Evolutionary conservation across 2,113 vertebrate species (phyloP), one percentile per base, ranked within the genome.

Genomic region (Erythrocebus patas): DNA sequence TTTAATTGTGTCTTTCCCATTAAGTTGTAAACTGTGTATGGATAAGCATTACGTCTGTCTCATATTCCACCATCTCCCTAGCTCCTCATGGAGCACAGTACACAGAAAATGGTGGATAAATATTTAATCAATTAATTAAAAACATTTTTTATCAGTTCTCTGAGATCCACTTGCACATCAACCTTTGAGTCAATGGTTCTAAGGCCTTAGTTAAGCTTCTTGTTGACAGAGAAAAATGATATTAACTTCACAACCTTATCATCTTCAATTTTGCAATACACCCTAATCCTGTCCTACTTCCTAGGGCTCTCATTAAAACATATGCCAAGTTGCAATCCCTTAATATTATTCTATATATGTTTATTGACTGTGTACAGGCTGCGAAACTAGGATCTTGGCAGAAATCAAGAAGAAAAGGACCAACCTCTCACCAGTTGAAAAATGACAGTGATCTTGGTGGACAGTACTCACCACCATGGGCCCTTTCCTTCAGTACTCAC

Each of bases 401-500:
- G 50, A 97, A 70, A 72, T 14, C 40, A 43, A 89, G 50, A 43
- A 61, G 14, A 72, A 12, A 86, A 40, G 52, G 64, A 3, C 30
- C 66, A 18, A 7, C 12, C 80, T n/a, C 23, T 30, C 27, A 20
- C 12, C 48, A 45, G 52, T 3, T 75, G 45, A 79, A 45, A n/a
- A 20, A 10, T 18, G 22, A 38, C 61, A 40, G 40, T 0, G 12
- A 14, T 8, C 0, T 1, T 30, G 27, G 0, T 16, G 43, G 92
- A 57, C 32, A 57, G 0, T 0, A 22, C 6, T 8, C 8, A 2
- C 38, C 27, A 4, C n/a, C 8, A 2, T 1, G 43, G 61, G 14
- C 20, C 55, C 32, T 50, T 32, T 30, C 76, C 86, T 76, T 14
- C 38, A 30, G 16, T 1, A 0, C 27, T 59, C 20, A 0, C 59